A percentile compares a stretch with the other conserved stretches of the same genome.
Evolutionary conservation across 1,140 invertebrate species (phyloP).

Genomic region (Drosophila nebulosa): DNA sequence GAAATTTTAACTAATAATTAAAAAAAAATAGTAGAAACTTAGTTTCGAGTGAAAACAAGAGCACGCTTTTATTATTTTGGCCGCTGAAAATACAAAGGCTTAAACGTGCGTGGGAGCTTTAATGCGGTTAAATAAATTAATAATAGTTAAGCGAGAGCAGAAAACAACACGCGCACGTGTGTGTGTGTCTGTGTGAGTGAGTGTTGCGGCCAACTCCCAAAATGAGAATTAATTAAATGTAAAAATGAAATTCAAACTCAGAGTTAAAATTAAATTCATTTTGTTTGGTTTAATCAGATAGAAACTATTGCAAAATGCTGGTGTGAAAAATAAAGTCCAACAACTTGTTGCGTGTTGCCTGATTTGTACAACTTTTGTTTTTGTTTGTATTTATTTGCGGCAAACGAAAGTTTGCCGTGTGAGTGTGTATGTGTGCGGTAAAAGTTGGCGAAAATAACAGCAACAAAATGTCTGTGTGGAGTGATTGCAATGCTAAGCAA

Average conservation of each 20-base stretch:
- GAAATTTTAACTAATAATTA: not conserved
- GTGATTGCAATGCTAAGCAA: constrained; percentile 73
- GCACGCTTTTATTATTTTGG: not conserved
- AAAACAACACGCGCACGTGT: constrained; percentile 12
- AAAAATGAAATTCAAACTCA: constrained; percentile 22
- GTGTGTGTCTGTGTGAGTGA: constrained; percentile 28
- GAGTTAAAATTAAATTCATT: constrained; percentile 12
- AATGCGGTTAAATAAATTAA: not conserved
- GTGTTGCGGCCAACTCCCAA: constrained; percentile 67
- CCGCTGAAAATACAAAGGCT: constrained; percentile 20
- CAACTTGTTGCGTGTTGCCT: constrained; percentile 62
- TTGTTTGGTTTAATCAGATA: constrained; percentile 27
- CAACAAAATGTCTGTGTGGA: constrained; percentile 70
- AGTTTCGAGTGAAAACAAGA: not conserved
- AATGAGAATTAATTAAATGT: constrained; percentile 51
- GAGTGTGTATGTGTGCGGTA: constrained; percentile 36
- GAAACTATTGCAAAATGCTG: constrained; percentile 33
- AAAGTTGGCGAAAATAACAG: constrained; percentile 55
- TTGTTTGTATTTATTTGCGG: constrained; percentile 28
- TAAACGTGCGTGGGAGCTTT: constrained; percentile 14
- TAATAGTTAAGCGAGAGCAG: not conserved
- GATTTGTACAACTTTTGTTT: constrained; percentile 46
- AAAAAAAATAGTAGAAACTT: not conserved
- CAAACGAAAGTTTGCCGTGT: constrained; percentile 60
- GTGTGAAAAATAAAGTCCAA: constrained; percentile 41